Conservation (phyloP, 1,140 invertebrate species). For the Hydropsyche tenuis region DNA sequence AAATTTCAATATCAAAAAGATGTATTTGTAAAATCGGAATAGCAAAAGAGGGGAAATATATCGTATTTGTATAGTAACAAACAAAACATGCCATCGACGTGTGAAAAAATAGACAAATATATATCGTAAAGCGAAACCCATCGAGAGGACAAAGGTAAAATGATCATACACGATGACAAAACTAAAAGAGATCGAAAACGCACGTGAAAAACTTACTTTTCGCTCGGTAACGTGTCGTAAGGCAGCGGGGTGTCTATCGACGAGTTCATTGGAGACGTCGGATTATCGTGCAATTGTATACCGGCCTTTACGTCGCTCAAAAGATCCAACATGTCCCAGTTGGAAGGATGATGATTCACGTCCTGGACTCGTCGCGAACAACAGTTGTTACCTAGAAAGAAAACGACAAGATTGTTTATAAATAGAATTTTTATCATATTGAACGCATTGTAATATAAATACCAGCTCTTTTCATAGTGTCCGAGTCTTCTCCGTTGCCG, state of each 20-base stretch:
- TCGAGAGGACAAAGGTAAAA: background rate
- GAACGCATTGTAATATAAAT: background rate
- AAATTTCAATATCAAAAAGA: too few species aligned
- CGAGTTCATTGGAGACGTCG: background rate
- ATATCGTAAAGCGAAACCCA: constrained; percentile 14
- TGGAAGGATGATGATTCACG: constrained; percentile 41
- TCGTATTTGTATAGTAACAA: background rate
- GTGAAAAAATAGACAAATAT: background rate
- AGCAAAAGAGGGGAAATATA: too few species aligned
- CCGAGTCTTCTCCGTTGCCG: constrained; percentile 35
- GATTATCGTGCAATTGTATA: constrained; percentile 33
- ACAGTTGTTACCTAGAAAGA: constrained; percentile 25
- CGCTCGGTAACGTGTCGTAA: constrained; percentile 64
- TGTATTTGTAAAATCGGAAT: too few species aligned
- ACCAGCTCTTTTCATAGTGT: constrained; percentile 56
- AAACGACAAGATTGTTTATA: background rate
- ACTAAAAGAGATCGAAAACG: background rate
- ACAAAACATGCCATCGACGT: constrained; percentile 1
- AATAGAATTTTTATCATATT: background rate
- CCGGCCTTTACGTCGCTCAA: constrained; percentile 70
- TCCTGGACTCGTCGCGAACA: constrained; percentile 29
- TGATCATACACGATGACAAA: background rate
- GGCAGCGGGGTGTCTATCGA: constrained; percentile 43
- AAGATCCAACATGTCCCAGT: constrained; percentile 71
- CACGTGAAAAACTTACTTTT: constrained; percentile 65